Conservation (phyloP, 2,797 vertebrate species). For the Pseudochirops cupreus region DNA sequence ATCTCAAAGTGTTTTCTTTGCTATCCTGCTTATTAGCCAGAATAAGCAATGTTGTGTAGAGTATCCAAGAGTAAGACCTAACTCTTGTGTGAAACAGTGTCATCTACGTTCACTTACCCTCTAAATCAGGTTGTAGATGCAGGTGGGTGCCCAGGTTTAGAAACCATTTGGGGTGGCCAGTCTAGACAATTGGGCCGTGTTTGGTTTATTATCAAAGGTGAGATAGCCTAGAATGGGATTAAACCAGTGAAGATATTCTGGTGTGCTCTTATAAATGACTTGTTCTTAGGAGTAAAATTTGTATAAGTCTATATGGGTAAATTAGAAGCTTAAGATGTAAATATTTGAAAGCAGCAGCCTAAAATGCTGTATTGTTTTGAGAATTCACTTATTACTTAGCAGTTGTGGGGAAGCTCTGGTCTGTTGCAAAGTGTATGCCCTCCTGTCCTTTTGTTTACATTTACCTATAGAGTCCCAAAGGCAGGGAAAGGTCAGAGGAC, state of each 20-base stretch:
- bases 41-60: slow-evolving; percentile 10
- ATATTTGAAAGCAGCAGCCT: slow-evolving; percentile 27
- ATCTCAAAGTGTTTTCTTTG: slow-evolving; percentile 50
- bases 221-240: not conserved
- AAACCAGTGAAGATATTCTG: slow-evolving; percentile 8
- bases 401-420: not conserved
- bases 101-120: slow-evolving; percentile 19
- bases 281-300: not conserved
- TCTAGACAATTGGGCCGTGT: slow-evolving; percentile 43
- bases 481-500: slow-evolving; percentile 60
- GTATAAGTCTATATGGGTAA: not conserved
- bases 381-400: not conserved
- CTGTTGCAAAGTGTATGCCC: not conserved
- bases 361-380: not conserved
- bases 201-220: slow-evolving; percentile 41
- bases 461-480: slow-evolving; percentile 24
- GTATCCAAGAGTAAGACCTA: not conserved
- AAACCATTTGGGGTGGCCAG: slow-evolving; percentile 19
- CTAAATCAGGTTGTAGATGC: slow-evolving; percentile 30
- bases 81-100: not conserved
- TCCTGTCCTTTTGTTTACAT: not conserved
- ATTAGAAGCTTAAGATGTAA: slow-evolving; percentile 47
- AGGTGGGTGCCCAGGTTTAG: slow-evolving; percentile 46
- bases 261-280: slow-evolving; percentile 42
- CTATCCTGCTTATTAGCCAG: not conserved